Conservation (phyloP, 1,140 invertebrate genomes). For the Teleogryllus occipitalis region DNA sequence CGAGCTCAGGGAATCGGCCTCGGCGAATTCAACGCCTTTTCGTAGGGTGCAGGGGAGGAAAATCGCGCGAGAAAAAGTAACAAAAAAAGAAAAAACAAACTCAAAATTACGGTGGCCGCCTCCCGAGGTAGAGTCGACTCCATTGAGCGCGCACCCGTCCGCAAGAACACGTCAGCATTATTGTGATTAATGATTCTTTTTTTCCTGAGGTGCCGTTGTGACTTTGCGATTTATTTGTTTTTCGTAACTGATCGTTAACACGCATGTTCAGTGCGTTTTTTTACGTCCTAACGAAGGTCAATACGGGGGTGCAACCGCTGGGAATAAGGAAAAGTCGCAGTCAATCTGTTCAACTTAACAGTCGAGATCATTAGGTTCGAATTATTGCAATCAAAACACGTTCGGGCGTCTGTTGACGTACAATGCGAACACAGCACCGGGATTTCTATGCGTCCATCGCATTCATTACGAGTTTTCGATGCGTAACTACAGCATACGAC, state of each 20-base stretch:
- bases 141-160: too few species aligned
- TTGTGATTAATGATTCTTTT: background rate
- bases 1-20: background rate
- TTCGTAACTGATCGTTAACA: background rate
- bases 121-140: background rate
- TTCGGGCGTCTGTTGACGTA: background rate
- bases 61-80: too few species aligned
- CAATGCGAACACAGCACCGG: too few species aligned
- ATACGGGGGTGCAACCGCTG: background rate
- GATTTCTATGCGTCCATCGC: too few species aligned
- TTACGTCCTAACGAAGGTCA: background rate
- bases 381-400: background rate
- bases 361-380: background rate
- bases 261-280: background rate
- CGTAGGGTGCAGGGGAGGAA: too few species aligned
- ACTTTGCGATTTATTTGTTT: slow-evolving; percentile 5
- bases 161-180: background rate
- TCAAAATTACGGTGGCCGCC: background rate
- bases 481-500: too few species aligned
- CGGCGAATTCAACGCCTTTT: background rate
- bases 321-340: background rate
- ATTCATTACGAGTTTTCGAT: too few species aligned
- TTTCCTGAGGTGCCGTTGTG: background rate
- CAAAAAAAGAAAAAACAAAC: background rate
- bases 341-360: too few species aligned